A percentile compares a stretch with the other conserved stretches of the same genome.
Conservation (phyloP, 2,113 vertebrate species). For the Ia io region DNA sequence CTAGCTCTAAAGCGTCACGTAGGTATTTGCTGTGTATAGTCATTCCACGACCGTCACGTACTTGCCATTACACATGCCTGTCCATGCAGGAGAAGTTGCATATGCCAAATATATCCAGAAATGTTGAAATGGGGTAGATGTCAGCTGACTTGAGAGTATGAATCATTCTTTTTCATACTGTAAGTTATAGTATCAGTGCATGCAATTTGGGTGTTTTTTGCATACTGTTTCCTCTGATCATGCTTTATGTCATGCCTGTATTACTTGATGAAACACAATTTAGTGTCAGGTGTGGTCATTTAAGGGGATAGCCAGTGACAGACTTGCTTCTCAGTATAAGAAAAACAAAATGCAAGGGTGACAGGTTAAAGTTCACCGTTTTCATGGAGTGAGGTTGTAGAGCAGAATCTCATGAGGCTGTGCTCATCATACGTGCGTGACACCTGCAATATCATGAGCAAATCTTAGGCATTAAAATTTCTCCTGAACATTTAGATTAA, state of each 20-base stretch:
- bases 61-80: not conserved
- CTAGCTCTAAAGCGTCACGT: not conserved
- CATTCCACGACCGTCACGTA: not conserved
- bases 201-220: not conserved
- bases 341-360: not conserved
- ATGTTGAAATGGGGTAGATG: not conserved
- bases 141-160: conserved; percentile 14
- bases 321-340: not conserved
- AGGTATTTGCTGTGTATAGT: not conserved
- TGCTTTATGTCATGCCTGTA: conserved; percentile 32
- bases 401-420: not conserved
- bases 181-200: conserved; percentile 4
- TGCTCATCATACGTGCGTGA: not conserved
- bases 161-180: conserved; percentile 39
- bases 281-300: not conserved
- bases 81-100: not conserved
- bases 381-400: not conserved
- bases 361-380: not conserved
- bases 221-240: not conserved
- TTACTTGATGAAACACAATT: conserved; percentile 11
- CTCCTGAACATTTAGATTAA: not conserved
- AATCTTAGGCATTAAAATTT: not conserved
- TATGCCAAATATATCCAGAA: not conserved
- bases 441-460: not conserved
- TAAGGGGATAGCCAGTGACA: conserved; percentile 11